These are phyloP conservation scores for Halictus ligatus DNA, from an alignment of 2,888 invertebrate species.

Conservation along the genomic window DNA sequence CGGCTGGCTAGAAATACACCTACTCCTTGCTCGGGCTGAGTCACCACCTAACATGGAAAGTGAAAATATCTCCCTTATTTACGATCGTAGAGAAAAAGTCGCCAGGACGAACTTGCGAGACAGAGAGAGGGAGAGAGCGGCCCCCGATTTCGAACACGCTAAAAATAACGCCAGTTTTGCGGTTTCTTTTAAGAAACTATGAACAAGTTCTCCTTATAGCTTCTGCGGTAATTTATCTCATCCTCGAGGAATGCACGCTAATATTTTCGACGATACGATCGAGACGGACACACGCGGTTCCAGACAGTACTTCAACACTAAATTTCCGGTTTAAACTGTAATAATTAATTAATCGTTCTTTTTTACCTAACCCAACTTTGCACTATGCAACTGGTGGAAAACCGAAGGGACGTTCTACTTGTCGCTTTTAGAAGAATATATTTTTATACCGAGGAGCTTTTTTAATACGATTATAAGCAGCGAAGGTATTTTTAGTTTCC, in stretches of 20 bases:
- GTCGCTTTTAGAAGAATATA: not conserved
- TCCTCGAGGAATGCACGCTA: not conserved
- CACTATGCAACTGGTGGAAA: no score
- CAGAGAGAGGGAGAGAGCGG: not conserved
- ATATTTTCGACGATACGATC: not conserved
- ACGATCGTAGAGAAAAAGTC: not conserved
- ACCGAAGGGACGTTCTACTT: no score
- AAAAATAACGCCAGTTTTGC: not conserved
- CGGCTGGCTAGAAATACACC: not conserved
- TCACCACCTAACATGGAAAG: not conserved
- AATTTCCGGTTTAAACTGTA: no score
- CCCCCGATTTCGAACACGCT: not conserved
- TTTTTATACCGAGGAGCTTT: not conserved
- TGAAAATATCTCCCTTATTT: slow-evolving; percentile 9
- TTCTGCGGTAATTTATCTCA: not conserved
- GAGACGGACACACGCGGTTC: no score
- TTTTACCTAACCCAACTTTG: no score
- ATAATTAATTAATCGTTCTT: no score
- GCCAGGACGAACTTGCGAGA: not conserved
- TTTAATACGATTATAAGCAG: not conserved
- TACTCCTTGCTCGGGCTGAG: not conserved
- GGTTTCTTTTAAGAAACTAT: not conserved
- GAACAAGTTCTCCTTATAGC: not conserved
- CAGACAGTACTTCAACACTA: no score
- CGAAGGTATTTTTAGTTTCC: not conserved